Conservation (phyloP, 2,797 vertebrate species). For the Coreius guichenoti region DNA sequence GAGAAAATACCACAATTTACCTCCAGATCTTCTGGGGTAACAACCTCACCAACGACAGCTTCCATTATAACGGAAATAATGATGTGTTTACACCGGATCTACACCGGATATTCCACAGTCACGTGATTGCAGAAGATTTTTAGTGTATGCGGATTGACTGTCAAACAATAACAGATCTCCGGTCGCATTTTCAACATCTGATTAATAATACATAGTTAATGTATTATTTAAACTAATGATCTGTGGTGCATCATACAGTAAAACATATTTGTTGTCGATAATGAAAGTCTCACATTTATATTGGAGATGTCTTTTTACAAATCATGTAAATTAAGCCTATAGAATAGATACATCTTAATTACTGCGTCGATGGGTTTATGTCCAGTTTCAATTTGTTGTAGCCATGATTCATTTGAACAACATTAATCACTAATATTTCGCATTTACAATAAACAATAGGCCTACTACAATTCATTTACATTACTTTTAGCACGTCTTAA, state of each 20-base stretch:
- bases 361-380: not conserved
- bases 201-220: not conserved
- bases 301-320: not conserved
- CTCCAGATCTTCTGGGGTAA: constrained; percentile 50
- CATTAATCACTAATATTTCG: not conserved
- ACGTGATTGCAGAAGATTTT: not conserved
- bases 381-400: not conserved
- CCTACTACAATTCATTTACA: not conserved
- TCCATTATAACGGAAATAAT: constrained; percentile 51
- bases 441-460: not conserved
- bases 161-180: not conserved
- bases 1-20: constrained; percentile 13
- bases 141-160: not conserved
- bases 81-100: not conserved
- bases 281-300: not conserved
- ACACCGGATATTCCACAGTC: constrained; percentile 14
- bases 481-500: not conserved
- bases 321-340: too few species aligned
- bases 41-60: constrained; percentile 45
- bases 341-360: not conserved
- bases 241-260: not conserved
- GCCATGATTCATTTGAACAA: not conserved
- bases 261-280: not conserved
- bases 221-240: too few species aligned
- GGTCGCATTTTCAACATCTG: not conserved